Evolutionary conservation across 2,888 invertebrate genomes (phyloP), one percentile per base, ranked within the genome.

Genomic region (Ormia ochracea): DNA sequence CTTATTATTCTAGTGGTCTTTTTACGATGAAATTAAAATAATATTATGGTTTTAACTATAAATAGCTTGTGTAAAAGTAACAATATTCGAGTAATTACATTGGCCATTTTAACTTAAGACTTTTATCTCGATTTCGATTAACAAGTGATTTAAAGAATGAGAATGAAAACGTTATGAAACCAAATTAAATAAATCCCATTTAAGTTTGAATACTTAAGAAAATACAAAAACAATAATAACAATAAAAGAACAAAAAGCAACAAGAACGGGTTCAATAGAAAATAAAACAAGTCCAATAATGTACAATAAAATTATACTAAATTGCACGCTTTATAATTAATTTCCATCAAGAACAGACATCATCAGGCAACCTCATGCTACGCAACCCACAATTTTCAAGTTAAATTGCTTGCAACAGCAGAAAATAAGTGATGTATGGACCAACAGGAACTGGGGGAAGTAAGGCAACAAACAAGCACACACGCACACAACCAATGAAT

Each of bases 291-390:
- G 72, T 73, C 76, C 50, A 76, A 80, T 80, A 80, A 80, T 76
- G 72, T 73, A 80, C 76, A 80, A 76, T 76, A 80, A 82, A 68
- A 81, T 83, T 83, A 85, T 83, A 86, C 86, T 87, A 87, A 87
- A 87, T 85, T 87, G 87, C 87, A 87, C 85, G 85, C 87, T 87
- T 87, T 87, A 87, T 87, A 87, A 87, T 87, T 87, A 87, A 87
- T 87, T 87, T 87, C 87, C 83, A 87, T 87, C 87, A 87, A 83
- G 85, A 87, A 87, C 87, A 87, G 87, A 87, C 87, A 85, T 86
- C 83, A 82, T 82, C 82, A 41, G 48, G 48, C 56, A 58, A 12
- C 59, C 19, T 52, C 50, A 21, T 50, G 50, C 43, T 45, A 12
- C 33, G 23, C 41, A 38, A 50, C 43, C 38, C 41, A 41, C 70